These are phyloP conservation scores for Drosophila infuscata DNA, from an alignment of 2,888 invertebrate genomes.

Conservation along the genomic window DNA sequence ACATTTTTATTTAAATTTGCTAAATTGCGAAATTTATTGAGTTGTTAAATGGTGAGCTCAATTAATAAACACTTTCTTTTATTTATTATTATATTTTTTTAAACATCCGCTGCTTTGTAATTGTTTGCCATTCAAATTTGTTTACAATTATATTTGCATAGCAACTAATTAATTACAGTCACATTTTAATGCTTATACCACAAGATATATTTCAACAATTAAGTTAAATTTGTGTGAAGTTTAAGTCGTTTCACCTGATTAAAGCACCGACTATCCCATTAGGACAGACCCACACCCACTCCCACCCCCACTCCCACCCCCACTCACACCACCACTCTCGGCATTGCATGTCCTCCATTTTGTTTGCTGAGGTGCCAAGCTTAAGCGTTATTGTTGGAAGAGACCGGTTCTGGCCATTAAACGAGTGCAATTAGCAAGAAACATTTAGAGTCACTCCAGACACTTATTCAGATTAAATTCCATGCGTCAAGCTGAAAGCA, in stretches of 20 bases:
- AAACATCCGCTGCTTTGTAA: not conserved
- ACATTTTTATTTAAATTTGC: not conserved
- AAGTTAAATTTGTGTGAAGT: not conserved
- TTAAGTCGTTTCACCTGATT: not conserved
- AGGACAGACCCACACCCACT: not conserved
- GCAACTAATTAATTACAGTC: not conserved
- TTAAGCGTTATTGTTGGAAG: constrained; percentile 1
- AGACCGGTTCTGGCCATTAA: constrained; percentile 47
- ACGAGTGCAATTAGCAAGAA: constrained; percentile 47
- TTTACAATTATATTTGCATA: not conserved
- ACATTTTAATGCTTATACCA: not conserved
- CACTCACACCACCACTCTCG: not conserved
- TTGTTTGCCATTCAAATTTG: not conserved
- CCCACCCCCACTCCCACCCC: too few relatives aligned
- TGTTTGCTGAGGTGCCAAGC: not conserved
- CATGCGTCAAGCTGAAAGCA: constrained; percentile 51
- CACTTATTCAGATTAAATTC: constrained; percentile 55
- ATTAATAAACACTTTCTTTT: not conserved
- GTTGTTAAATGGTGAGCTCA: not conserved
- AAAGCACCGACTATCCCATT: not conserved
- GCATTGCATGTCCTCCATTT: not conserved
- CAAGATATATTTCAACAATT: not conserved
- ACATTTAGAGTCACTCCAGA: constrained; percentile 21
- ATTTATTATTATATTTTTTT: not conserved
- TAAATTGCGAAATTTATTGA: not conserved